Conservation (phyloP, 2,888 invertebrate genomes). For the Heteromyza rotundicornis region DNA sequence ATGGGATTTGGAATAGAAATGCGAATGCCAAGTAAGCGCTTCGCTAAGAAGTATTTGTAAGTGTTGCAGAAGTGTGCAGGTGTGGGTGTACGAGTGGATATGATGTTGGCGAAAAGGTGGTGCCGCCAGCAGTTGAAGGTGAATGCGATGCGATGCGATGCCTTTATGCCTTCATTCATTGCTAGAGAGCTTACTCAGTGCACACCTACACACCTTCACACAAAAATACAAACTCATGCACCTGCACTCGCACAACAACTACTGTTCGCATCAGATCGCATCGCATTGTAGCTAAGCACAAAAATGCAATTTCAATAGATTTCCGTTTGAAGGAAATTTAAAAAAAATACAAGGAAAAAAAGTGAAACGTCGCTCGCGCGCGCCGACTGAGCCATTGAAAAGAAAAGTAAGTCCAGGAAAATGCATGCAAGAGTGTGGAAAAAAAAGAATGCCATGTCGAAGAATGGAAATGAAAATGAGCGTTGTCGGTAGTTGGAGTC, state of each 20-base stretch:
- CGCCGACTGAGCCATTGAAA: not conserved
- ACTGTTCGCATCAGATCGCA: too few species aligned
- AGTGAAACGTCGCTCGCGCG: conserved; percentile 11
- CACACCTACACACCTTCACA: not conserved
- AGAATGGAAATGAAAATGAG: not conserved
- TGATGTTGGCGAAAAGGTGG: not conserved
- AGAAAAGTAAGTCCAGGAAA: conserved; percentile 14
- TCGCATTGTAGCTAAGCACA: conserved; percentile 38
- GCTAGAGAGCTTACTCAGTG: too few species aligned
- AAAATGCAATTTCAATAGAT: conserved; percentile 57
- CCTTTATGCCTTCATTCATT: not conserved
- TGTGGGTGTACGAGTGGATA: not conserved
- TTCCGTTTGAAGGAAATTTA: conserved; percentile 59
- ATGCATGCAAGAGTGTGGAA: not conserved
- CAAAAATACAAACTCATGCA: not conserved
- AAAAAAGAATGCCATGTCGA: not conserved
- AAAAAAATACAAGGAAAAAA: conserved; percentile 27
- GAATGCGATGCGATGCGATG: too few species aligned
- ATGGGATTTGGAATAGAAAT: too few species aligned
- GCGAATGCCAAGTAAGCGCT: too few species aligned
- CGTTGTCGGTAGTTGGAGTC: too few species aligned
- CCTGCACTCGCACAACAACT: not conserved
- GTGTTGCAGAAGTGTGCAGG: not conserved
- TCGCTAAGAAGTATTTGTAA: too few species aligned
- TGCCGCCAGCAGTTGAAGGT: conserved; percentile 3